Conservation (phyloP, 2,888 invertebrate species). For the Kuschelorhynchus macadamiae region DNA sequence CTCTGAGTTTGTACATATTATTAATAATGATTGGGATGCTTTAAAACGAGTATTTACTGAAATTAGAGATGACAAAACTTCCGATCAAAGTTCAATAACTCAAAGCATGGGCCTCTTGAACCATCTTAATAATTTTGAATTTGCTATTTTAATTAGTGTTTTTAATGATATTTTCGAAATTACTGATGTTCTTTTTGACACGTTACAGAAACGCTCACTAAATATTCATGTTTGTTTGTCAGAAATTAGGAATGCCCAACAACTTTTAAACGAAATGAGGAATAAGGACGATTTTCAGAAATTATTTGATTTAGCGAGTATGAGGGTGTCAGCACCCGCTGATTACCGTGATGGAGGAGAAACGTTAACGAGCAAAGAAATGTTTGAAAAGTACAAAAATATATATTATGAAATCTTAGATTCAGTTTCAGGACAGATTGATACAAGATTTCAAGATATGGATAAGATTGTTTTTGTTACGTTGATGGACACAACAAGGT, state of each 20-base stretch:
- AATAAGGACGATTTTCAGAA: slow-evolving; percentile 19
- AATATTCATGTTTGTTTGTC: slow-evolving; percentile 2
- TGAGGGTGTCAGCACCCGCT: neutral
- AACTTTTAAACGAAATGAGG: slow-evolving; percentile 26
- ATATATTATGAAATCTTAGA: slow-evolving; percentile 6
- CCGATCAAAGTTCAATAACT: too few species aligned
- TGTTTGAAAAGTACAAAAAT: neutral
- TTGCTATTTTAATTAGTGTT: slow-evolving; percentile 2
- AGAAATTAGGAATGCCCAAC: slow-evolving; percentile 7
- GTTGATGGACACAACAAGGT: slow-evolving; percentile 32
- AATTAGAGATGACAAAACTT: too few species aligned
- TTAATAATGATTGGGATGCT: too few species aligned
- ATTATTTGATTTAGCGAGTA: slow-evolving; percentile 1
- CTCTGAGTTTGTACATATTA: too few species aligned
- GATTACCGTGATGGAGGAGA: too few species aligned
- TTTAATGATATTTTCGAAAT: slow-evolving; percentile 5
- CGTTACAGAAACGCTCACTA: neutral
- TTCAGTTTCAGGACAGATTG: neutral
- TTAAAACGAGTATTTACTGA: too few species aligned
- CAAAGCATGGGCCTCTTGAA: slow-evolving; percentile 12
- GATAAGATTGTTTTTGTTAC: slow-evolving; percentile 9
- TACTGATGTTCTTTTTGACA: slow-evolving; percentile 2
- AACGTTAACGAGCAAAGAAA: too few species aligned
- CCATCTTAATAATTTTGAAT: slow-evolving; percentile 10
- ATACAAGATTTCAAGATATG: slow-evolving; percentile 6